Evolutionary conservation across 2,797 vertebrate genomes (phyloP).

Genomic region (Peromyscus nudipes): DNA sequence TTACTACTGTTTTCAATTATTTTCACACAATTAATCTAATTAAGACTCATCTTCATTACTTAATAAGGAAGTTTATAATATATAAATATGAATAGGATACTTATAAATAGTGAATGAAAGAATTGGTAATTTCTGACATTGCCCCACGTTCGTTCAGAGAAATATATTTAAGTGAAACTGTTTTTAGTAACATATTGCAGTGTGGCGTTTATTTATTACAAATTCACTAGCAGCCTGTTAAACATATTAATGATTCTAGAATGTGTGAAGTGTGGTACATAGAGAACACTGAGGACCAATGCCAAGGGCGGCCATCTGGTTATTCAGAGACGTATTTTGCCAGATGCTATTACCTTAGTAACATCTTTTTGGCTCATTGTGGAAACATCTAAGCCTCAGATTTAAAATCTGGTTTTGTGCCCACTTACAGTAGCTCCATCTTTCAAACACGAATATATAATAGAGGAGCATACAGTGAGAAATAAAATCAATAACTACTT

Average conservation of each 20-base stretch:
- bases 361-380: neutral
- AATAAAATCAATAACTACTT: slow-evolving; percentile 2
- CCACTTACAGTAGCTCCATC: neutral
- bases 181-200: neutral
- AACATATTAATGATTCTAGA: slow-evolving; percentile 1
- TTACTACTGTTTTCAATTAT: neutral
- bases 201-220: neutral
- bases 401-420: neutral
- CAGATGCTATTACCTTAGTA: neutral
- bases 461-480: neutral
- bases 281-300: neutral
- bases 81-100: neutral
- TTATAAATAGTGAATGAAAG: neutral
- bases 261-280: neutral
- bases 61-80: neutral
- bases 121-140: neutral
- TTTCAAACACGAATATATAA: neutral
- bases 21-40: neutral
- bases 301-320: neutral
- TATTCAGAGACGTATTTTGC: neutral
- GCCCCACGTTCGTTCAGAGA: neutral
- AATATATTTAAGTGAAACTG: neutral
- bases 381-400: neutral
- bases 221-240: neutral
- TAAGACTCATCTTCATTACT: neutral